Percentiles rank a stretch among this genome's conserved stretches.
Evolutionary conservation across 2,797 vertebrate species (phyloP).

Genomic region (Otolemur crassicaudatus): DNA sequence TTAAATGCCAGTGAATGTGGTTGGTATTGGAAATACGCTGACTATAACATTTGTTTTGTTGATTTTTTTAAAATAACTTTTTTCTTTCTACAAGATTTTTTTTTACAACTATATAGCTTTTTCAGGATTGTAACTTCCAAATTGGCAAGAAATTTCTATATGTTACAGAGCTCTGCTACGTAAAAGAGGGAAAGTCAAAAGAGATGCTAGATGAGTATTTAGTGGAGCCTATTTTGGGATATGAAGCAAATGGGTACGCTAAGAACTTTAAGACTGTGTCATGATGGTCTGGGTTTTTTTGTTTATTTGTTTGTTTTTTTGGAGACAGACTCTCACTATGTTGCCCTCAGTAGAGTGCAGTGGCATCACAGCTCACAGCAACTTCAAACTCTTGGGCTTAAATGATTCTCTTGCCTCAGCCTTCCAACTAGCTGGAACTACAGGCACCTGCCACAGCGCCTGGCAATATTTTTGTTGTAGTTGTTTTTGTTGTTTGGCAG

Average conservation of each 20-base stretch:
- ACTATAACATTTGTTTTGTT: constrained; percentile 34
- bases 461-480: too few relatives aligned
- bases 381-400: too few relatives aligned
- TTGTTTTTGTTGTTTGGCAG: too few relatives aligned
- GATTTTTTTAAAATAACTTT: neutral
- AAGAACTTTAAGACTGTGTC: neutral
- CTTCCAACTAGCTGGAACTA: too few relatives aligned
- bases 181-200: constrained; percentile 1
- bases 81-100: neutral
- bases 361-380: too few relatives aligned
- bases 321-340: too few relatives aligned
- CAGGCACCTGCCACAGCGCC: too few relatives aligned
- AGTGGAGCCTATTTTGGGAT: neutral
- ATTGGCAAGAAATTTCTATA: neutral
- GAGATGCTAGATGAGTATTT: neutral
- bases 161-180: neutral
- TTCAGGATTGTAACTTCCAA: constrained; percentile 33
- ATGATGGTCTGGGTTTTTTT: neutral
- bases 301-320: too few relatives aligned
- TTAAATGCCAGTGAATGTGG: neutral
- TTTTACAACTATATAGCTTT: constrained; percentile 22
- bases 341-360: too few relatives aligned
- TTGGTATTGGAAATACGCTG: neutral
- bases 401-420: too few relatives aligned
- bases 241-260: neutral